Base-by-base conservation (phyloP, 2,888 invertebrate species). In the Ochlodes sylvanus region DNA sequence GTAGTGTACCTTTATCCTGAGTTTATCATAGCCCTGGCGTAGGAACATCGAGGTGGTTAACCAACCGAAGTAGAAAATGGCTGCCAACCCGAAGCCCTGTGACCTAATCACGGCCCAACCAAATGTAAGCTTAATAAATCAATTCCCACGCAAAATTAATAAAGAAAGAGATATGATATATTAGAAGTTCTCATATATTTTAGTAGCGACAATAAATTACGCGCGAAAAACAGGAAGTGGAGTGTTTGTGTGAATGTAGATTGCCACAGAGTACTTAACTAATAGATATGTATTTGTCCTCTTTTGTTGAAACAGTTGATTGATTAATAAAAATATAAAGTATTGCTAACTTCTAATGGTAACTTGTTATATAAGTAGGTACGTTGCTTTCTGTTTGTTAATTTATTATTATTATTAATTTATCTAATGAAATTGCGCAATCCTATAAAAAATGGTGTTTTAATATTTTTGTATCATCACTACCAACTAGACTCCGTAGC, bases 171-270 rank as follows among this genome's bases (percentile, higher is more conserved):
- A 61, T 61, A 67, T 67, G 54, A 61, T 55, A 67, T 61, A 67
- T 67, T 44, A 60, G 54, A 67, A 55, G 60, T 61, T 67, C 66
- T 67, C 61, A 34, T 61, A 52, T 66, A 67, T 61, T 67, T 67
- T 61, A 67, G 66, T 67, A 55, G 52, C 52, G 44, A 58, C 61
- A 34, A 61, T 67, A 67, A 67, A 67, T 67, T 44, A 67, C 32
- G 61, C 34, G 66, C 50, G 61, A 67, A 67, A 67, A 67, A 67
- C 66, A 67, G 66, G 66, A 67, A 67, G 61, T 55, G 44, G 66
- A 19, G 50, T 32, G 61, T 54, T 41, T 41, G 54, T 66, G 60
- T 61, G 60, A 55, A 61, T 55, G 54, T 44, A 44, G 55, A 42
- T 6, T 66, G 42, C 52, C 60, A 32, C 27, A 67, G 66, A 67